These are phyloP conservation scores for Xyrichtys novacula DNA, from an alignment of 2,797 vertebrate genomes.

Conservation along the genomic window DNA sequence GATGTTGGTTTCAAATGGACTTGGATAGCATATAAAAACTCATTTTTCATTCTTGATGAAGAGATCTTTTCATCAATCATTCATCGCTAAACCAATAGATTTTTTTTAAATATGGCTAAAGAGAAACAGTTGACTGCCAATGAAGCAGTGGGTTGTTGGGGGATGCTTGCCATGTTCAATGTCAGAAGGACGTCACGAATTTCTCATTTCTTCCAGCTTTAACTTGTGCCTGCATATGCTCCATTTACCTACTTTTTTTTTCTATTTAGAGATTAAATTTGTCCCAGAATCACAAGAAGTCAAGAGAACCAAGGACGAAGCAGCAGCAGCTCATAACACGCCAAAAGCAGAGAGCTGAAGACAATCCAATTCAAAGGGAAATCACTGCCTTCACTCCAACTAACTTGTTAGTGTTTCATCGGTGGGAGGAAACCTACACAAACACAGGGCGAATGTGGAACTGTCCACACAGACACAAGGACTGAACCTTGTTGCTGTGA, in stretches of 20 bases:
- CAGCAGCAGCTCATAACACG: slow-evolving; percentile 10
- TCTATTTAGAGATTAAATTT: slow-evolving; percentile 8
- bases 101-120: slow-evolving; percentile 8
- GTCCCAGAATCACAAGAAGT: slow-evolving; percentile 9
- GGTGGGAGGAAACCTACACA: slow-evolving; percentile 30
- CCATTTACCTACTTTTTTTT: slow-evolving; percentile 16
- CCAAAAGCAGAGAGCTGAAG: neutral
- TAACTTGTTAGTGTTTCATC: slow-evolving; percentile 13
- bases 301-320: slow-evolving; percentile 1
- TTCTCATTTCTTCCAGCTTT: slow-evolving; percentile 17
- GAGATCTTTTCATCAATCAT: slow-evolving; percentile 1
- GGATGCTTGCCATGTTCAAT: slow-evolving; percentile 18
- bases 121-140: slow-evolving; percentile 10
- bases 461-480: slow-evolving; percentile 30
- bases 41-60: slow-evolving; percentile 8
- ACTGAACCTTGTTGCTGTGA: slow-evolving; percentile 43
- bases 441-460: slow-evolving; percentile 11
- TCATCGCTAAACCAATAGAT: slow-evolving; percentile 12
- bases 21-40: neutral
- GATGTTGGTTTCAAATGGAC: neutral
- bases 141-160: slow-evolving; percentile 18
- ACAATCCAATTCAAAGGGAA: neutral
- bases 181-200: slow-evolving; percentile 13
- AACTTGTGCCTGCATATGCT: slow-evolving; percentile 5
- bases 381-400: slow-evolving; percentile 7